Conservation (phyloP, 2,888 invertebrate species). For the Eudemis profundana region DNA sequence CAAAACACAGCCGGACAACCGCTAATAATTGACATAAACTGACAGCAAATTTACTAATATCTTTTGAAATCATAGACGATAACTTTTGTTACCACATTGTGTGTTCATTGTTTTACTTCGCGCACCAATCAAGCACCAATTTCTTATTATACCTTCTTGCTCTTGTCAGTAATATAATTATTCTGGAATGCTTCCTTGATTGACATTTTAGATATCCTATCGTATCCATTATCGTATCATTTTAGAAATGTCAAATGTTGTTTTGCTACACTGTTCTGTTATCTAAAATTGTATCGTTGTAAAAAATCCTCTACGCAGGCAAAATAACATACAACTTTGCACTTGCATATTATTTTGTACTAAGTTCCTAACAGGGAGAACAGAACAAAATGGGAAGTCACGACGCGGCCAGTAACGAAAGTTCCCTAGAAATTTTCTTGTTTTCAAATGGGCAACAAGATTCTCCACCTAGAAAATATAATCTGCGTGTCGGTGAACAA, state of each 20-base stretch:
- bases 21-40: too few species aligned
- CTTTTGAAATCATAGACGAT: too few species aligned
- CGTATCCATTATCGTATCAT: conserved; percentile 1
- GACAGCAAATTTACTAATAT: too few species aligned
- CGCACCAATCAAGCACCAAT: too few species aligned
- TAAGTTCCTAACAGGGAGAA: neutral
- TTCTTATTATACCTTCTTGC: too few species aligned
- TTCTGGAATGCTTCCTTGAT: neutral
- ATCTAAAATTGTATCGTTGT: conserved; percentile 25
- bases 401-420: conserved; percentile 43
- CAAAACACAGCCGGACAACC: too few species aligned
- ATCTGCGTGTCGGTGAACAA: conserved; percentile 59
- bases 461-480: conserved; percentile 75
- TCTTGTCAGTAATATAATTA: too few species aligned
- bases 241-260: conserved; percentile 17
- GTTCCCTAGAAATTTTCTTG: conserved; percentile 68
- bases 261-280: neutral
- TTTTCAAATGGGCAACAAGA: conserved; percentile 72
- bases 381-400: conserved; percentile 38
- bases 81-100: too few species aligned
- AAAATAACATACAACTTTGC: neutral
- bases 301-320: neutral
- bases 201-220: neutral
- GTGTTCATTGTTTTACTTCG: too few species aligned
- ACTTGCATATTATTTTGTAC: neutral